Base-by-base conservation (phyloP, 1,140 invertebrate species). In the Papilio xuthus region DNA sequence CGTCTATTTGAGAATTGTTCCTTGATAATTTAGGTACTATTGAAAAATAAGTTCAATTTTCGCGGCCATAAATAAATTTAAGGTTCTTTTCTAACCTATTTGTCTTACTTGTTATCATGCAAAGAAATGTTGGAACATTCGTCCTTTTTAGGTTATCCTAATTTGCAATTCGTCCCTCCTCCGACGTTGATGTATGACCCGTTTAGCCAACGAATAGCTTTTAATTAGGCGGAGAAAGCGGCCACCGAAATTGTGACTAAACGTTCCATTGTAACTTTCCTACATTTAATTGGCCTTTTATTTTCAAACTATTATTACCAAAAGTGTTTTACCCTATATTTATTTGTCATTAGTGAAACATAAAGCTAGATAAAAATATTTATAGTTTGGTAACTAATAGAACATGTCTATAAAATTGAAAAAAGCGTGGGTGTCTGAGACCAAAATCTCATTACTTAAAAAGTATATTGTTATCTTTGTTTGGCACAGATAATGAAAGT, bases 161-260 rank as follows among this genome's bases (percentile, higher is more conserved):
- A 89, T 89, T 89, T 88, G 83, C 82, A 26, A 73, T 81, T 73
- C 78, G 78, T 81, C 82, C 78, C 71, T 84, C 78, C 15, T 60
- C 72, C 80, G 88, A 88, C 84, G 67, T 87, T 88, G 86, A 89
- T 88, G 81, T 87, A 88, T 88, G 78, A 79, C 69, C 75, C 70
- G 50, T 79, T 77, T 77, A 74, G 67, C 69, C 73, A 78, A 42
- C 56, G 42, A 53, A 81, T 73, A 47, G 71, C 71, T 47, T 73
- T 73, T 73, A 73, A 73, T 47, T 73, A 73, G 71, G 42, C 69
- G 12, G 69, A 70, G 69, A n/a, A 70, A 42, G 7, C 37, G 28
- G 10, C 28, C 32, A 37, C 10, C 69, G 32, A 42, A 70, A 70
- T 70, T 70, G 28, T 70, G 37, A 67, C 60, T 67, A 67, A 67